Evolutionary conservation across 2,113 vertebrate species (phyloP), one percentile per base, ranked within the genome.

Genomic region (Odocoileus virginianus): DNA sequence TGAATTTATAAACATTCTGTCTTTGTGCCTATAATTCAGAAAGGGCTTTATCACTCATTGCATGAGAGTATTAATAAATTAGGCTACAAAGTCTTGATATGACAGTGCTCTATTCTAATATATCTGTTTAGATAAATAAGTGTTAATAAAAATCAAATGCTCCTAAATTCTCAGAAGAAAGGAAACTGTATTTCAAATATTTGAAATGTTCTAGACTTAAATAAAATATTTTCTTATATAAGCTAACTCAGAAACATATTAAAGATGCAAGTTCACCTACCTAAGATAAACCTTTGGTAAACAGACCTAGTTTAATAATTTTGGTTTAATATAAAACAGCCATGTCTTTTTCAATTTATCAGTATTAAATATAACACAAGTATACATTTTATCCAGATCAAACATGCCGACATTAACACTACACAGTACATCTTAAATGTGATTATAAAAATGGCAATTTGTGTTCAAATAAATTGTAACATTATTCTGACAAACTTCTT

Each of bases 261-360:
- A 85, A 50, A 67, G 28, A n/a, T 93, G 33, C 30, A 79, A 58
- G 27, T 94, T 95, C 2, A 87, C 5, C 36, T 92, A 92, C 91
- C 89, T 96, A 89, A 95, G 52, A 58, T 57, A 92, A 92, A 94
- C 60, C 11, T 83, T 93, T 94, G 43, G 30, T 82, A 86, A 82
- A 57, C 33, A 16, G 28, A 13, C 23, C 33, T 96, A 88, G 78
- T 33, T 78, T 54, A 84, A 92, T 82, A 87, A 92, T 60, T 84
- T 87, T 57, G 19, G 7, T 86, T 95, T 95, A 76, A 76, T 85
- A 84, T 71, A 61, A 89, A 97, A 86, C 4, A 91, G 9, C 13
- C 58, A 79, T 40, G 15, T 45, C 47, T 91, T 86, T 94, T 94
- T 27, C 87, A 36, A 87, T 57, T 97, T 87, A 89, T 89, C 7